A percentile compares a stretch with the other conserved stretches of the same genome.
phyloP scores from a whole-genome alignment of 2,113 vertebrate genomes.

The Tringa solitaria region DNA sequence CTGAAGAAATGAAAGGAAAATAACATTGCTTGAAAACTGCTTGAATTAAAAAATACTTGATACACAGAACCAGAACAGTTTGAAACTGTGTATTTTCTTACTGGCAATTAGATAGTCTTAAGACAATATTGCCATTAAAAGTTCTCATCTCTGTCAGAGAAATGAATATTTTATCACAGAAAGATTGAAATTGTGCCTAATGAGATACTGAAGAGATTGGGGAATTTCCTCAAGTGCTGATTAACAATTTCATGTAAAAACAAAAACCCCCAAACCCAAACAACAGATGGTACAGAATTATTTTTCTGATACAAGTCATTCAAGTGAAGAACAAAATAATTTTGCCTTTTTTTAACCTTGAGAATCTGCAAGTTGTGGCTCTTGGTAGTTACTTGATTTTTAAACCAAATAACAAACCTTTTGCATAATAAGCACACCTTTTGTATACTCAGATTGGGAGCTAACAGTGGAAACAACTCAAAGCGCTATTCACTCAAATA shows the following conservation, averaged over 20 bases:
- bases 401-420: neutral
- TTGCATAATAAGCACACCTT: neutral
- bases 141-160: neutral
- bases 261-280: conserved; percentile 35
- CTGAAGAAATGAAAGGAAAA: conserved; percentile 12
- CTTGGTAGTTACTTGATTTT: neutral
- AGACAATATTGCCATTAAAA: conserved; percentile 10
- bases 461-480: neutral
- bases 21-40: neutral
- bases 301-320: conserved; percentile 34
- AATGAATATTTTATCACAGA: conserved; percentile 10
- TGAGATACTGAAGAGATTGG: conserved; percentile 33
- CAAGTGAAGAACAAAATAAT: conserved; percentile 27
- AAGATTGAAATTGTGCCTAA: conserved; percentile 20
- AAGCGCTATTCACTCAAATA: neutral
- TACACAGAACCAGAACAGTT: neutral
- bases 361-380: neutral
- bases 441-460: neutral
- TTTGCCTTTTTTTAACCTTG: conserved; percentile 9
- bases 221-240: conserved; percentile 50
- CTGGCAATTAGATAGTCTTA: neutral
- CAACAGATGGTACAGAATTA: conserved; percentile 65
- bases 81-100: neutral
- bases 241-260: conserved; percentile 57
- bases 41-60: neutral